phyloP scores from a whole-genome alignment of 2,113 vertebrate genomes.

The Menura novaehollandiae region DNA sequence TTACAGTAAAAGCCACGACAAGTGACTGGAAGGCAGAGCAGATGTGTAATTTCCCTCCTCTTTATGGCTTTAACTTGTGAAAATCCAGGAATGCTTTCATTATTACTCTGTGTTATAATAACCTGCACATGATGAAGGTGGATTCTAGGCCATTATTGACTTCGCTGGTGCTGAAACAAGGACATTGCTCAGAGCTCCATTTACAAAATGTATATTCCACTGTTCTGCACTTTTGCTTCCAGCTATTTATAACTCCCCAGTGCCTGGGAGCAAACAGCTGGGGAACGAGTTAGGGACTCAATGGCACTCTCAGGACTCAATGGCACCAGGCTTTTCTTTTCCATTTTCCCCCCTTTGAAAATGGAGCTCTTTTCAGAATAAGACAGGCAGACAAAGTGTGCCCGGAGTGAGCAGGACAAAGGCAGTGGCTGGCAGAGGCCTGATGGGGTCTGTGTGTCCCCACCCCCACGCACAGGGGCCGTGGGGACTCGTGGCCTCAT shows the following conservation, averaged over 20 bases:
- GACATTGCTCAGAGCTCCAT: neutral
- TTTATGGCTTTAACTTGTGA: neutral
- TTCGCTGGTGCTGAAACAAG: neutral
- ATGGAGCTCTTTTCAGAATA: neutral
- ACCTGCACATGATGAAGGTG: neutral
- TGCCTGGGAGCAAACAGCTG: neutral
- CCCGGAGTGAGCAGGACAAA: neutral
- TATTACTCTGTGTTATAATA: neutral
- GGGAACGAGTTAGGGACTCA: neutral
- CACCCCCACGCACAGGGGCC: neutral
- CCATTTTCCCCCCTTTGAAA: neutral
- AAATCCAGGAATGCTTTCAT: neutral
- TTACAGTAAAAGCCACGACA: neutral
- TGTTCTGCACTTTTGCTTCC: neutral
- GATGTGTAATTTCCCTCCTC: neutral
- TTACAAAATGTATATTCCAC: neutral
- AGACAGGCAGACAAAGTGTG: neutral
- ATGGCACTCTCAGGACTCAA: neutral
- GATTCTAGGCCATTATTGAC: neutral
- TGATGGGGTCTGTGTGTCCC: neutral
- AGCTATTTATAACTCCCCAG: neutral
- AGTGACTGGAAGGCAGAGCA: neutral
- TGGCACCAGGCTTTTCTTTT: neutral
- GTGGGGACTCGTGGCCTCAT: neutral
- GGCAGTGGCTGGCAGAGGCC: neutral